A percentile compares a stretch with the other conserved stretches of the same genome.
Conservation (phyloP, 2,888 invertebrate genomes). For the Pelosia muscerda region DNA sequence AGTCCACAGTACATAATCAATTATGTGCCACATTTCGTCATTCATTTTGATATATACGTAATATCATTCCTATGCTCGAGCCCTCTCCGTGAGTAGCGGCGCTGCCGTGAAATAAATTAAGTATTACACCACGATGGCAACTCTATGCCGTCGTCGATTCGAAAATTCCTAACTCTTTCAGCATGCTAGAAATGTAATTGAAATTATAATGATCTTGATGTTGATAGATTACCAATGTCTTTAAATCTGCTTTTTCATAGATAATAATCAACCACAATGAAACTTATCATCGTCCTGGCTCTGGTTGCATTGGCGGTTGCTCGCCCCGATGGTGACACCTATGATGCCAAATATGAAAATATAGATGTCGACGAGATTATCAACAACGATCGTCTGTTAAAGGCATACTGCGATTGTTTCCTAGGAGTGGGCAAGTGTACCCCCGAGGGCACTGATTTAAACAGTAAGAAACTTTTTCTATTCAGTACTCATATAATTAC, state of each 20-base stretch:
- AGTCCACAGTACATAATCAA: too few relatives aligned
- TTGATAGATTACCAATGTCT: background rate
- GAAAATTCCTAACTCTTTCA: too few relatives aligned
- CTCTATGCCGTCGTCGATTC: too few relatives aligned
- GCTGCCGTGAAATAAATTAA: too few relatives aligned
- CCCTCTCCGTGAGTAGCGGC: too few relatives aligned
- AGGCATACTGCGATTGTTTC: constrained; percentile 57
- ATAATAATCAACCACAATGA: constrained; percentile 55
- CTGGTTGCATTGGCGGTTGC: constrained; percentile 52
- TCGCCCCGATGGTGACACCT: constrained; percentile 48
- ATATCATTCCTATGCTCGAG: too few relatives aligned
- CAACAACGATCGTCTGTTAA: constrained; percentile 53
- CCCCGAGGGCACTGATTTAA: constrained; percentile 61
- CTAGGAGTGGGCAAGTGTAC: constrained; percentile 62
- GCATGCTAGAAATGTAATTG: too few relatives aligned
- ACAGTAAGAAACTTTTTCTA: constrained; percentile 46
- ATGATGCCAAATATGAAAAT: constrained; percentile 60
- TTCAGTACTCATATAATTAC: background rate
- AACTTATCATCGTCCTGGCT: constrained; percentile 51
- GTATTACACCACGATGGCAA: too few relatives aligned
- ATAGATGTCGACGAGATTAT: constrained; percentile 57
- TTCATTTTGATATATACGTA: too few relatives aligned
- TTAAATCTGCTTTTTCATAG: background rate
- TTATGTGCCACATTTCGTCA: too few relatives aligned
- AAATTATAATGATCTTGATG: too few relatives aligned